Evolutionary conservation across 2,113 vertebrate genomes (phyloP).

Genomic region (Dromaius novaehollandiae): DNA sequence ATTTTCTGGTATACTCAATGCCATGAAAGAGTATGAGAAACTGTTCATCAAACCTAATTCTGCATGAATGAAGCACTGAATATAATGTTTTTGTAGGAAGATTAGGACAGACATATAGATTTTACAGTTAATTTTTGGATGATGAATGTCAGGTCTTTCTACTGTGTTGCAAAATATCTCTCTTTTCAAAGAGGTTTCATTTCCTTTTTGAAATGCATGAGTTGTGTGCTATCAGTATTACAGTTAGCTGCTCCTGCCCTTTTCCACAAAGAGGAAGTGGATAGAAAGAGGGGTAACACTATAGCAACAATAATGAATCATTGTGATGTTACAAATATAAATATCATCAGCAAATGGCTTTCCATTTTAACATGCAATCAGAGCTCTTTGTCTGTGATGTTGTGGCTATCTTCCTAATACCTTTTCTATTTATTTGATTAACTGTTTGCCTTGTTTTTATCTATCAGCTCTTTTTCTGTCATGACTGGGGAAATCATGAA

Average conservation of each 20-base stretch:
- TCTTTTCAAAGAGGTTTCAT: background rate
- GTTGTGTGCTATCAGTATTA: background rate
- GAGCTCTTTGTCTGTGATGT: background rate
- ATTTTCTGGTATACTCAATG: background rate
- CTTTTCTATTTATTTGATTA: background rate
- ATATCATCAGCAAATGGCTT: background rate
- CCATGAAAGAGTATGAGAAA: background rate
- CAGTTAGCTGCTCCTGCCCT: background rate
- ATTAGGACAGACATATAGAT: background rate
- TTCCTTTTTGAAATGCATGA: background rate
- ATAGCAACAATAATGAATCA: slow-evolving; percentile 23
- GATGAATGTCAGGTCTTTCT: background rate
- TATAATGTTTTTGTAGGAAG: rapidly evolving
- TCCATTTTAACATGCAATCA: background rate
- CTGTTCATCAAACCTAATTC: background rate
- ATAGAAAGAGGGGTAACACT: background rate
- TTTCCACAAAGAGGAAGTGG: slow-evolving; percentile 12
- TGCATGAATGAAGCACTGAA: rapidly evolving
- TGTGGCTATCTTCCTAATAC: background rate
- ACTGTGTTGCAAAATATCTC: background rate
- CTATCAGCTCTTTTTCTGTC: background rate
- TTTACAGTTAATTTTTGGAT: background rate
- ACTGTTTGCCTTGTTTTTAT: background rate
- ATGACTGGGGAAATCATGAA: background rate
- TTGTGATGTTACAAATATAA: background rate